Base-by-base conservation (phyloP, 2,888 invertebrate genomes). In the Diarsia rubi region DNA sequence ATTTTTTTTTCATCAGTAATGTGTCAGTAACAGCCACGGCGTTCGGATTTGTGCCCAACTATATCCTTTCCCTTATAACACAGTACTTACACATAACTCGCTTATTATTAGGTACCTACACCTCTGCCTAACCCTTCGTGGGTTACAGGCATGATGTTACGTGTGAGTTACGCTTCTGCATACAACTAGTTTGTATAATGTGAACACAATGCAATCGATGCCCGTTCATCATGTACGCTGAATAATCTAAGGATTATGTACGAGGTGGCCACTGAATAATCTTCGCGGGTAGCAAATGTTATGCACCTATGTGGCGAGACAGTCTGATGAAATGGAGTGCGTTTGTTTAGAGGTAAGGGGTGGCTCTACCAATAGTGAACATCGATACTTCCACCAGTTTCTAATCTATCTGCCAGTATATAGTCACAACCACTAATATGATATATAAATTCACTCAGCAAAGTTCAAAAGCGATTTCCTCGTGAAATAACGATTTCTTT, bases 201-300 rank as follows among this genome's bases (percentile, higher is more conserved):
- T 66, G 54, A 63, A 67, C 45, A 52, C 71, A 57, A 47, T 67
- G 72, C 74, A 69, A 82, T 82, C 75, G 75, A 82, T 75, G 63
- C 19, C 47, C 54, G 54, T 70, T 24, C 72, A 24, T 75, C 69
- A 69, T 72, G 59, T 66, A 63, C 19, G 21, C 57, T 70, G 69
- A 82, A 75, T 79, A 73, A 73, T 67, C 75, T 64, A 60, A 27
- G 65, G 67, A 31, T 67, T 63, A 71, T 59, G 14, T 67, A 52
- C 54, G 31, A 57, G 63, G 63, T 60, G 66, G 68, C 5, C 21
- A 9, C 69, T 81, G 82, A 77, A 77, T 69, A 77, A 69, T 77
- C 59, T 69, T 66, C 60, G 59, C 16, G 31, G 42, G 19, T 9
- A 67, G 69, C 69, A 60, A 67, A 73, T 16, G 69, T 67, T 59